Evolutionary conservation across 1,140 invertebrate genomes (phyloP), one percentile per base, ranked within the genome.

Genomic region (Chymomyza costata): DNA sequence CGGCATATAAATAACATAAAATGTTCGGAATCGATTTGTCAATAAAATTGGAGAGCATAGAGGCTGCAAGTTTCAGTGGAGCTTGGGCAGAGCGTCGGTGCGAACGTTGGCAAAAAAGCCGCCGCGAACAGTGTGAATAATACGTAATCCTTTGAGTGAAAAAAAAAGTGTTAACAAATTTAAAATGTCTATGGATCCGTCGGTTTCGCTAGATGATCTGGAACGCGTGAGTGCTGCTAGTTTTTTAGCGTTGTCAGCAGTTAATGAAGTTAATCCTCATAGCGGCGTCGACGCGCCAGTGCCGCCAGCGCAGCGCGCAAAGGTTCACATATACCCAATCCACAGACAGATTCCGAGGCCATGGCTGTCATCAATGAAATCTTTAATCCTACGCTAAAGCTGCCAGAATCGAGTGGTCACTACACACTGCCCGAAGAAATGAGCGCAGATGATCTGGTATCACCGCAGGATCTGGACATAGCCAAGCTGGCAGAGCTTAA

Each of bases 401-500:
- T 69, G 7, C 82, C 65, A 0, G 65, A 80, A 18, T 86, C 84
- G 51, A 81, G 78, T 10, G 87, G 86, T 8, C 86, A 86, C n/a
- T 86, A 87, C 25, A 66, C 63, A 15, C 55, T 89, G 16, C 90
- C 90, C 3, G 86, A 90, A 32, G 88, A 89, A 35, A 87, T 88
- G 58, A 83, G 82, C 11, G 68, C 85, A 8, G 64, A 85, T 74
- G 56, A 83, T 63, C 21, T 84, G 37, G 85, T 88, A 74, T 81
- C 88, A 45, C 54, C 87, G 6, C 82, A 86, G 40, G 86, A 89
- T 65, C 65, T 90, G 83, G 88, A 90, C 67, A 87, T 87, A 65
- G 81, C 81, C 58, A 89, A 89, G 83, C 65, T 88, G 56, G 88
- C 87, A 19, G 88, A 89, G 62, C 65, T 89, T 2, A 89, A 89